Evolutionary conservation across 2,797 vertebrate species (phyloP), one percentile per base, ranked within the genome.

Genomic region (Myoxocephalus aenaeus): DNA sequence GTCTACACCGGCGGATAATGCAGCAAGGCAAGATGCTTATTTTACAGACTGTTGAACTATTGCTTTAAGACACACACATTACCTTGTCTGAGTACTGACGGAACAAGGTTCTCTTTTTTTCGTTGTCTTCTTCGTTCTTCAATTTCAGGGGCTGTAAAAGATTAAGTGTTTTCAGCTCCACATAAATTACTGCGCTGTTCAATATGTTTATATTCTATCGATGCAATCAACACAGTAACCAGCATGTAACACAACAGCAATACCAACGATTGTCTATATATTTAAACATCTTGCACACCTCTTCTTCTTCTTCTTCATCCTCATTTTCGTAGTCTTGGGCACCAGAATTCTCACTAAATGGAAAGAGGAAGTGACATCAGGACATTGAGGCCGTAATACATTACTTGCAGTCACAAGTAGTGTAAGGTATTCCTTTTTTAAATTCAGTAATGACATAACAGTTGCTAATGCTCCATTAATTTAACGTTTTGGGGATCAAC

Each of bases 21-120:
- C 18, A 36, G 2, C 36, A 61, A 40, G 22, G 14, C 36, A 17
- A 46, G 25, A 25, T 36, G 56, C 20, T 46, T 15, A 7, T n/a
- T 46, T 68, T 57, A 11, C 15, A 58, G 18, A 50, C 22, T 59
- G 17, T 29, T 59, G 9, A 34, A 38, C 6, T 38, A 27, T 27
- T 38, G 10, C 58, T 18, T 58, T 63, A 20, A 44, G 25, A 50
- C 7, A n/a, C 4, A 65, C 5, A 15, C 25, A 61, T 80, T 86
- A 93, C 93, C 88, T 91, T 63, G 72, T 92, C 88, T 51, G 86
- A 89, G 70, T 79, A 77, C 36, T 90, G 82, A 7, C 67, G 62
- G 67, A 91, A 90, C 13, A 90, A 5, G 3, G 0, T 44, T 57
- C 42, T 80, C 48, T 77, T 77, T 1, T 66, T 69, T 0, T 70